These are phyloP conservation scores for Serripes groenlandicus DNA, from an alignment of 2,888 invertebrate species.

Conservation along the genomic window DNA sequence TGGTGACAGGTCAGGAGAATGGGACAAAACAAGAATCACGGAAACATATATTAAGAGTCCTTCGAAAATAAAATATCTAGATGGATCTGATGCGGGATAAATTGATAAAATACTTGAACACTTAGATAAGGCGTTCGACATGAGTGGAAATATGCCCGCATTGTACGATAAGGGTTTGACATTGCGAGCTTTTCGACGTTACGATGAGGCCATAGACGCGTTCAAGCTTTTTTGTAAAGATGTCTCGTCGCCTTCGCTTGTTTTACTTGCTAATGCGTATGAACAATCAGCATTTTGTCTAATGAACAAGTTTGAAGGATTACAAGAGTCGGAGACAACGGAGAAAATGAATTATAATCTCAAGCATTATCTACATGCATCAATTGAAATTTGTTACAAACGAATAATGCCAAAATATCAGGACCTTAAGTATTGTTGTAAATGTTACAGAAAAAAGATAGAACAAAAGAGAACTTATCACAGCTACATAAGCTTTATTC, in stretches of 20 bases:
- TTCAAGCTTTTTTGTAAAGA: conserved; percentile 32
- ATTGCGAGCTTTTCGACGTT: conserved; percentile 12
- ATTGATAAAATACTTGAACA: conserved; percentile 22
- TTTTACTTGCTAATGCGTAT: conserved; percentile 40
- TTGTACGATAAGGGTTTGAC: conserved; percentile 47
- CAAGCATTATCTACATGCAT: conserved; percentile 14
- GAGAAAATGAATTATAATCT: background rate
- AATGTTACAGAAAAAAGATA: conserved; percentile 17
- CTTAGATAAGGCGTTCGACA: conserved; percentile 26
- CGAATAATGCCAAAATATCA: conserved; percentile 30
- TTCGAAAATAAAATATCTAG: conserved; percentile 12
- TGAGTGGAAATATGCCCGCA: conserved; percentile 30
- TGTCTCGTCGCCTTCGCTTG: conserved; percentile 14
- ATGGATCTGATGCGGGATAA: background rate
- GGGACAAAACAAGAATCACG: too few species aligned
- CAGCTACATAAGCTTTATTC: conserved; percentile 28
- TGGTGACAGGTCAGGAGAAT: too few species aligned
- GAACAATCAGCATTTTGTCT: conserved; percentile 53
- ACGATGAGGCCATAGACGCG: conserved; percentile 22
- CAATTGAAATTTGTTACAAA: conserved; percentile 37
- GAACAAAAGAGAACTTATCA: conserved; percentile 20
- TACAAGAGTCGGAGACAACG: background rate
- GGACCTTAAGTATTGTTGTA: conserved; percentile 38
- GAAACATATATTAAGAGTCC: conserved; percentile 51
- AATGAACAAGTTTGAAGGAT: conserved; percentile 2